phyloP scores from a whole-genome alignment of 2,113 vertebrate species.

The Bos indicus region DNA sequence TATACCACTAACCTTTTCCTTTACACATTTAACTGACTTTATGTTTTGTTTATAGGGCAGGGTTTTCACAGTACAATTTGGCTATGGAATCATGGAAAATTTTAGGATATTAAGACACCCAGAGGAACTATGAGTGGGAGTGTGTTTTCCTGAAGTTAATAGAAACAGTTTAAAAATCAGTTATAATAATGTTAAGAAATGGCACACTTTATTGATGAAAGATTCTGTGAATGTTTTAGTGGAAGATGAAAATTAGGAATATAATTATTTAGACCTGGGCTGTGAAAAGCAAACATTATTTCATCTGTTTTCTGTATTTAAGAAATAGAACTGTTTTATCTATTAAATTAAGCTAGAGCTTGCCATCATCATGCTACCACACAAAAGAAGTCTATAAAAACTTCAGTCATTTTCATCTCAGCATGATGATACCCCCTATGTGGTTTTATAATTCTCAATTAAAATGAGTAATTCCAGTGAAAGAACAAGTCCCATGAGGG shows the following conservation, averaged over 20 bases:
- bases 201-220: conserved; percentile 42
- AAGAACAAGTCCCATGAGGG: conserved; percentile 64
- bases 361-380: conserved; percentile 61
- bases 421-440: conserved; percentile 55
- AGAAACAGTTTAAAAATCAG: conserved; percentile 65
- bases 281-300: conserved; percentile 52
- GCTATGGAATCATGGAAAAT: conserved; percentile 70
- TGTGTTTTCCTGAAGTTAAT: conserved; percentile 73
- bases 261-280: conserved; percentile 57
- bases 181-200: conserved; percentile 62
- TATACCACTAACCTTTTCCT: conserved; percentile 75
- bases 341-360: conserved; percentile 58
- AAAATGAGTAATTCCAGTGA: conserved; percentile 76
- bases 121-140: conserved; percentile 65
- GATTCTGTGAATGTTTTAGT: conserved; percentile 63
- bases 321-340: conserved; percentile 52
- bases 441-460: conserved; percentile 79
- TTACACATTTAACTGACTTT: conserved; percentile 69
- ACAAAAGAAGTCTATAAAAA: conserved; percentile 61
- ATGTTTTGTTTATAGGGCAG: conserved; percentile 51
- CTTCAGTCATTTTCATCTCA: conserved; percentile 68
- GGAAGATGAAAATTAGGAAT: conserved; percentile 55
- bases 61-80: conserved; percentile 58
- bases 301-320: conserved; percentile 67
- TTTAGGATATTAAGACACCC: conserved; percentile 67